Conservation (phyloP, 2,113 vertebrate species). For the Balaeniceps rex region DNA sequence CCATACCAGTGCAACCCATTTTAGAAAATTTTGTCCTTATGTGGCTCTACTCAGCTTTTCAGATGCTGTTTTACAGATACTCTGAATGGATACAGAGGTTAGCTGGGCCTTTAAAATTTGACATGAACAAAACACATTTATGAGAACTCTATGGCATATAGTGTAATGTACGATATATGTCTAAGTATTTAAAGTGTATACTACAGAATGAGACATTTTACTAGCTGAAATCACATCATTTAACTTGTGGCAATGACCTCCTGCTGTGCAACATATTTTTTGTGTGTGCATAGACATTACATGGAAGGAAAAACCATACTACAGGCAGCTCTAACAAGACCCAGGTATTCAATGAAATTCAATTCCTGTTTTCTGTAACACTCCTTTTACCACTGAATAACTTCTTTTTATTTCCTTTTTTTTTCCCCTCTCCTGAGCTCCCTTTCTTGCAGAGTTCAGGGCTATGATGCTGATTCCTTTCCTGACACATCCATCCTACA, state of each 20-base stretch:
- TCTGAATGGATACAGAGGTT: not conserved
- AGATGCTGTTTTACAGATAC: not conserved
- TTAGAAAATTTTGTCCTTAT: not conserved
- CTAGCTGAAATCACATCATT: constrained; percentile 26
- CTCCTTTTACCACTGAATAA: not conserved
- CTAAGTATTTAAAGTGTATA: not conserved
- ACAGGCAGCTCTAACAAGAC: constrained; percentile 23
- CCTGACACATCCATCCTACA: not conserved
- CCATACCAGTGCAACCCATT: not conserved
- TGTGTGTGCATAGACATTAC: not conserved
- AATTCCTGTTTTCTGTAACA: constrained; percentile 7
- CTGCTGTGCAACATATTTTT: not conserved
- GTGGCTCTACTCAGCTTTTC: not conserved
- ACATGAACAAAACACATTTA: not conserved
- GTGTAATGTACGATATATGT: not conserved
- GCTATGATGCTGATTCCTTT: not conserved
- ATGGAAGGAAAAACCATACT: not conserved
- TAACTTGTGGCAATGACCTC: constrained; percentile 21
- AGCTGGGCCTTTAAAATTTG: not conserved
- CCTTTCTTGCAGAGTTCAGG: not conserved
- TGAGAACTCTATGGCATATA: not conserved
- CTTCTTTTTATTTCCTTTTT: not conserved
- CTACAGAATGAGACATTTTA: constrained; percentile 28
- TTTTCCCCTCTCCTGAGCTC: not conserved
- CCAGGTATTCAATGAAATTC: constrained; percentile 47